Percentiles rank a stretch among this genome's conserved stretches.
phyloP scores from a whole-genome alignment of 2,888 invertebrate species.

The Andrena dorsata region DNA sequence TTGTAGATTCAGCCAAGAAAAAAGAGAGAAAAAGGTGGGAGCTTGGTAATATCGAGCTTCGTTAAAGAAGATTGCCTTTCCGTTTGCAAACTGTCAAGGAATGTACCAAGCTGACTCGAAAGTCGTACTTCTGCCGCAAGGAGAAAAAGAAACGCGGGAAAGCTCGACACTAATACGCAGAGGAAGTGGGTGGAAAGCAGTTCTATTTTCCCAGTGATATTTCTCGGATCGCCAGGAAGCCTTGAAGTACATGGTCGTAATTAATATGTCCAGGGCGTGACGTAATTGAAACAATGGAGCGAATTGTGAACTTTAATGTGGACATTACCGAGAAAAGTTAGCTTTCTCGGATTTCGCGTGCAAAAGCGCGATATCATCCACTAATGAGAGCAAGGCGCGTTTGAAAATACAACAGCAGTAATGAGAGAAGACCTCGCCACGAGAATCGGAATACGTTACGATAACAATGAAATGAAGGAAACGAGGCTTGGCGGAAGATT shows the following conservation, averaged over 20 bases:
- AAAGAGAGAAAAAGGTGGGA: background rate
- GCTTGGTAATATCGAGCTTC: slow-evolving; percentile 19
- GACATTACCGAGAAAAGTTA: slow-evolving; percentile 36
- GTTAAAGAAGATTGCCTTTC: slow-evolving; percentile 26
- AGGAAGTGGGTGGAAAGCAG: background rate
- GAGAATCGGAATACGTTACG: slow-evolving; percentile 30
- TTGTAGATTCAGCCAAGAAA: slow-evolving; percentile 5
- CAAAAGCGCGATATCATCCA: slow-evolving; percentile 37
- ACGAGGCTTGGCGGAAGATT: slow-evolving; percentile 18
- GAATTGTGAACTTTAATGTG: slow-evolving; percentile 40
- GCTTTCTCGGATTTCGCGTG: slow-evolving; percentile 37
- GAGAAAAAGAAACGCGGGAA: background rate
- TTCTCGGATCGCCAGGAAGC: background rate
- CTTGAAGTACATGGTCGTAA: slow-evolving; percentile 5
- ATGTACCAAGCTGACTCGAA: background rate
- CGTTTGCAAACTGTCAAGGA: background rate
- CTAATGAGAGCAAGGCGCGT: slow-evolving; percentile 34
- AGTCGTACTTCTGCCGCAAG: background rate
- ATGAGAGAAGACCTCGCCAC: slow-evolving; percentile 26
- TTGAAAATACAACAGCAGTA: slow-evolving; percentile 43
- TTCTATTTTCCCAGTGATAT: background rate
- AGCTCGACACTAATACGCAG: background rate
- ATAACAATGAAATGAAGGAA: slow-evolving; percentile 36
- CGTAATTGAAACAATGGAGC: slow-evolving; percentile 32
- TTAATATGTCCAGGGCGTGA: slow-evolving; percentile 28